phyloP scores from a whole-genome alignment of 92 coral and sea anemone genomes.

The Metridium senile region DNA sequence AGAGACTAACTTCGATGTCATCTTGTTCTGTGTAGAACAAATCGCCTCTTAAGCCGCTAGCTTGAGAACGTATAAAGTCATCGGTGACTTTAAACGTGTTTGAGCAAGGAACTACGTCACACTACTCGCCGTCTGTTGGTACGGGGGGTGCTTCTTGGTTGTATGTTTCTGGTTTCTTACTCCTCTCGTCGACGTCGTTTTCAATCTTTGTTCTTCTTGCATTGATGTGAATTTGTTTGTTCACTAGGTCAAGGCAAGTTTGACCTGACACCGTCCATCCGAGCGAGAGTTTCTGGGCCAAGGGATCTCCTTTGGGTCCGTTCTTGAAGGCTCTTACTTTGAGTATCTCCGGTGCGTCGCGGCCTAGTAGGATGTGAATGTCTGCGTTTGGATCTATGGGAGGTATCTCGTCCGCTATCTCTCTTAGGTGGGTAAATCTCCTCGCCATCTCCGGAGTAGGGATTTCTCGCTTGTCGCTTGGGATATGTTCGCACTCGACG shows the following conservation, averaged over 20 bases:
- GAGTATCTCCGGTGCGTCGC: slow-evolving; percentile 35
- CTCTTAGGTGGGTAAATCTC: slow-evolving; percentile 11
- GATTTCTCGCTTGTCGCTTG: slow-evolving; percentile 43
- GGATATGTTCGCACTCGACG: background rate
- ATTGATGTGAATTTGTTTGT: slow-evolving; percentile 9
- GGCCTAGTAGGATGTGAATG: slow-evolving; percentile 25
- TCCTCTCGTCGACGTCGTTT: background rate
- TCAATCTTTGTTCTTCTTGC: background rate
- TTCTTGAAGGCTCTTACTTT: slow-evolving; percentile 17
- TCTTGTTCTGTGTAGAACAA: slow-evolving; percentile 26
- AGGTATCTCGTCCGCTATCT: slow-evolving; percentile 17
- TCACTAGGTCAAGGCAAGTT: slow-evolving; percentile 15
- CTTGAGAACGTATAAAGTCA: background rate
- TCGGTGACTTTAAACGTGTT: background rate
- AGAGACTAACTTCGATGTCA: slow-evolving; percentile 42
- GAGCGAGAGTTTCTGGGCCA: slow-evolving; percentile 26
- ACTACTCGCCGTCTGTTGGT: background rate
- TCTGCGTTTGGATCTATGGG: slow-evolving; percentile 5
- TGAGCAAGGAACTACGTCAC: background rate
- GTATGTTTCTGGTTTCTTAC: background rate
- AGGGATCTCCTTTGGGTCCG: slow-evolving; percentile 32
- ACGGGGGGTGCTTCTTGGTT: background rate
- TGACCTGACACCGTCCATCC: slow-evolving; percentile 34
- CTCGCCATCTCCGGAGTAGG: slow-evolving; percentile 29
- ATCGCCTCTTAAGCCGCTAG: background rate